Evolutionary conservation across 2,888 invertebrate species (phyloP), one percentile per base, ranked within the genome.

Genomic region (Meteorus colon): DNA sequence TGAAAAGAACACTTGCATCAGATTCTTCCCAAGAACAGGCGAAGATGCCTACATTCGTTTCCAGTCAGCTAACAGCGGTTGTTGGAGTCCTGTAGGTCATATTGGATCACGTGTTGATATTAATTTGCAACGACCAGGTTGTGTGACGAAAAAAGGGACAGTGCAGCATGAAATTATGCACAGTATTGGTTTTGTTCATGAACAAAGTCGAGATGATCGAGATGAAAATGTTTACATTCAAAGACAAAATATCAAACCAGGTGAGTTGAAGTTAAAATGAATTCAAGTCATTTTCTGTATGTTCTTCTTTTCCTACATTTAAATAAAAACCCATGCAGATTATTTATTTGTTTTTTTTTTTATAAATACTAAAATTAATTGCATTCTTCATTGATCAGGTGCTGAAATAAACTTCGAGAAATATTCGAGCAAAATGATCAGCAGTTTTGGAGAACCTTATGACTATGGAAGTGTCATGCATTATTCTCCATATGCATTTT

Each of bases 401-500:
- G 91, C 93, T 4, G 92, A 92, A 84, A 91, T 90, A 70, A 96
- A 96, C 89, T 96, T 96, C 88, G 92, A 92, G 79, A 96, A 94
- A 88, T 92, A 93, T 0, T 90, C 91, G 5, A 83, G 90, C 8
- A 89, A 90, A 10, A 90, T 89, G 41, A 92, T 94, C 0, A 90
- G 92, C 69, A 93, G 92, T n/a, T 95, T 92, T 85, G 94, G 94
- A 0, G 92, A 96, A 0, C 90, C 92, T 0, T 96, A 96, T 84
- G 96, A 96, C 88, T 96, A 94, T 87, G 92, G 93, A 82, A 95
- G 95, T 82, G 95, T 96, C 0, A 95, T 96, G 95, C 96, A 96
- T 86, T 96, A 96, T 88, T 95, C 95, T 0, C 92, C 92, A 29
- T 93, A 92, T 67, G 95, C 96, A 4, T 96, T 96, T 89, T 94